A percentile compares a stretch with the other conserved stretches of the same genome.
phyloP scores from a whole-genome alignment of 2,888 invertebrate genomes.

The Calameuta filiformis region DNA sequence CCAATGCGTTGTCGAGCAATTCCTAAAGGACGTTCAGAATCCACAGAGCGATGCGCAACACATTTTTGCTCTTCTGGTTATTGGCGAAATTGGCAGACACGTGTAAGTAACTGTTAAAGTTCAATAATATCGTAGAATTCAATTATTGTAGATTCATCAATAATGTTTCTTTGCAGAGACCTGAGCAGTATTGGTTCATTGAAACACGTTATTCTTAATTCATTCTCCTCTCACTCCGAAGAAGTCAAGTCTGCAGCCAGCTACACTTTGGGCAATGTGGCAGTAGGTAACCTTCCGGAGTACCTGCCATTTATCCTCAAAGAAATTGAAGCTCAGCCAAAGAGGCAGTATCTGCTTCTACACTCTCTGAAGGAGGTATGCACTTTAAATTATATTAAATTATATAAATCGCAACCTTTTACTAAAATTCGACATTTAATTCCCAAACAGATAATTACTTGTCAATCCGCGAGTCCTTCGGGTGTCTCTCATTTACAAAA shows the following conservation, averaged over 20 bases:
- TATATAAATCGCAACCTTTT: not conserved
- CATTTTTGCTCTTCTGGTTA: constrained; percentile 92
- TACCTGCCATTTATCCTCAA: constrained; percentile 94
- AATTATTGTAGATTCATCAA: not conserved
- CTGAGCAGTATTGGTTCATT: constrained; percentile 80
- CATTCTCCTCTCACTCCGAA: constrained; percentile 92
- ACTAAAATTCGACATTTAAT: not conserved
- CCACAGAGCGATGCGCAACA: constrained; percentile 83
- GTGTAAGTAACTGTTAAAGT: constrained; percentile 72
- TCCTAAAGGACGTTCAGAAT: constrained; percentile 79
- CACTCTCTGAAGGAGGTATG: constrained; percentile 96
- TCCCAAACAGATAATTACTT: constrained; percentile 70
- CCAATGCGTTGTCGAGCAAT: constrained; percentile 73
- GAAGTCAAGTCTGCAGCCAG: constrained; percentile 98
- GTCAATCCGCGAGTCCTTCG: constrained; percentile 70
- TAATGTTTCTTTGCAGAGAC: constrained; percentile 70
- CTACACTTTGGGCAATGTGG: constrained; percentile 94
- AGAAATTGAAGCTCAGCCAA: constrained; percentile 94
- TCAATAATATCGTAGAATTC: not conserved
- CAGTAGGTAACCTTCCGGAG: constrained; percentile 92
- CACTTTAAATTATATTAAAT: not conserved
- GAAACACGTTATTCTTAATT: constrained; percentile 83
- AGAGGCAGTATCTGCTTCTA: constrained; percentile 92
- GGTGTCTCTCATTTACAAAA: constrained; percentile 70
- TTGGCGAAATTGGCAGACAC: constrained; percentile 97